Conservation (phyloP, 2,113 vertebrate genomes). For the Porphyrio hochstetteri region DNA sequence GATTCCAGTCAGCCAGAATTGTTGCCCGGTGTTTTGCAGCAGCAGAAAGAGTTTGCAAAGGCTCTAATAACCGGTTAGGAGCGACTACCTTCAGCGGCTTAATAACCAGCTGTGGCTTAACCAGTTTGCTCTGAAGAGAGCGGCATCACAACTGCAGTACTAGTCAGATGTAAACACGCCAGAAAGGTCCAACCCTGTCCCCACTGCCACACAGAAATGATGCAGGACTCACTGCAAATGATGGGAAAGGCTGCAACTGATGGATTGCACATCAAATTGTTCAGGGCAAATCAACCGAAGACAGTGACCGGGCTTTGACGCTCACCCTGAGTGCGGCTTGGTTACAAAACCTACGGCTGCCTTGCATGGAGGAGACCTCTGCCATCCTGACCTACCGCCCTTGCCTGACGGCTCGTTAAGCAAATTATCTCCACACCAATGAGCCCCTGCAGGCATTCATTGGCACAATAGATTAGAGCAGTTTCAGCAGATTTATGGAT, state of each 20-base stretch:
- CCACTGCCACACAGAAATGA: rapidly evolving
- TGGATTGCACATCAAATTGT: not conserved
- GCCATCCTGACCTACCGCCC: rapidly evolving
- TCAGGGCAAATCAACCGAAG: not conserved
- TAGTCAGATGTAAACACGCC: rapidly evolving
- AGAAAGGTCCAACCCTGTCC: not conserved
- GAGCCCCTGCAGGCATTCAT: not conserved
- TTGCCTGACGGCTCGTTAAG: rapidly evolving
- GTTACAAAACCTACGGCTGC: not conserved
- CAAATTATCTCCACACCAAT: not conserved
- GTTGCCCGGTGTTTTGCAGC: not conserved
- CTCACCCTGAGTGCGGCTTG: rapidly evolving
- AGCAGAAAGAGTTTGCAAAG: not conserved
- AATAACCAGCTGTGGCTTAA: not conserved
- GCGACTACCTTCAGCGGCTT: not conserved
- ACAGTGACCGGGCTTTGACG: not conserved
- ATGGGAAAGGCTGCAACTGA: not conserved
- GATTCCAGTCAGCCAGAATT: not conserved
- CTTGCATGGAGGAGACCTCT: rapidly evolving
- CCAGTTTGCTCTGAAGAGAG: not conserved
- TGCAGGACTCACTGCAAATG: not conserved
- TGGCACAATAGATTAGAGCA: not conserved
- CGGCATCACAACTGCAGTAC: not conserved
- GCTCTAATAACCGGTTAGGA: not conserved
- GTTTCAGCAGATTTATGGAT: conserved; percentile 40